Conservation (phyloP, 2,797 vertebrate genomes). For the Pagetopsis macropterus region DNA sequence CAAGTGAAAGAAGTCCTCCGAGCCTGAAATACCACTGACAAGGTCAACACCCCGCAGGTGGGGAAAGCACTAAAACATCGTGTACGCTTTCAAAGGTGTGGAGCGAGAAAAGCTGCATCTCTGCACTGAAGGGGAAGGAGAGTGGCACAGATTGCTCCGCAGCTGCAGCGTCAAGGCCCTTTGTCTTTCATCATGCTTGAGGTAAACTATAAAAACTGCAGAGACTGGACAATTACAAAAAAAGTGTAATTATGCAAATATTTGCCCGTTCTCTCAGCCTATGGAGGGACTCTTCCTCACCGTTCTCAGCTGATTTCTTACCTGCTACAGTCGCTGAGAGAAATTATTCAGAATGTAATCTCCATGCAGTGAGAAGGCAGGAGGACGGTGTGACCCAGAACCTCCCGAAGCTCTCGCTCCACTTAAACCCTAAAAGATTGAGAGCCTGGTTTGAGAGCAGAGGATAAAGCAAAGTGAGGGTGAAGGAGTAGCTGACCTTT, state of each 20-base stretch:
- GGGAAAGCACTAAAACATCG: slow-evolving; percentile 67
- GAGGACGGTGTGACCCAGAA: slow-evolving; percentile 33
- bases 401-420: slow-evolving; percentile 55
- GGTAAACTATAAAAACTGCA: slow-evolving; percentile 6
- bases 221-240: not conserved
- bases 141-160: slow-evolving; percentile 13
- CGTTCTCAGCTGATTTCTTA: slow-evolving; percentile 40
- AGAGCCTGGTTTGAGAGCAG: slow-evolving; percentile 2
- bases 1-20: slow-evolving; percentile 69
- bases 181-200: slow-evolving; percentile 5
- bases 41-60: slow-evolving; percentile 80
- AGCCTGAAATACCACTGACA: slow-evolving; percentile 80
- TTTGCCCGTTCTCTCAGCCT: slow-evolving; percentile 8
- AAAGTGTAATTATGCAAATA: slow-evolving; percentile 12
- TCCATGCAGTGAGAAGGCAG: slow-evolving; percentile 36
- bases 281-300: slow-evolving; percentile 45
- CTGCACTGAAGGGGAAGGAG: slow-evolving; percentile 35
- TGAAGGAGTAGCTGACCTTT: slow-evolving; percentile 7
- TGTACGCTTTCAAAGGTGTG: slow-evolving; percentile 61
- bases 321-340: slow-evolving; percentile 22
- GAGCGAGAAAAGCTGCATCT: slow-evolving; percentile 43
- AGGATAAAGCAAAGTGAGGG: slow-evolving; percentile 16
- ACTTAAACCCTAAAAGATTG: slow-evolving; percentile 27
- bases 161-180: not conserved
- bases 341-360: slow-evolving; percentile 66